Evolutionary conservation across 2,797 vertebrate species (phyloP), one percentile per base, ranked within the genome.

Genomic region (Coendou prehensilis): DNA sequence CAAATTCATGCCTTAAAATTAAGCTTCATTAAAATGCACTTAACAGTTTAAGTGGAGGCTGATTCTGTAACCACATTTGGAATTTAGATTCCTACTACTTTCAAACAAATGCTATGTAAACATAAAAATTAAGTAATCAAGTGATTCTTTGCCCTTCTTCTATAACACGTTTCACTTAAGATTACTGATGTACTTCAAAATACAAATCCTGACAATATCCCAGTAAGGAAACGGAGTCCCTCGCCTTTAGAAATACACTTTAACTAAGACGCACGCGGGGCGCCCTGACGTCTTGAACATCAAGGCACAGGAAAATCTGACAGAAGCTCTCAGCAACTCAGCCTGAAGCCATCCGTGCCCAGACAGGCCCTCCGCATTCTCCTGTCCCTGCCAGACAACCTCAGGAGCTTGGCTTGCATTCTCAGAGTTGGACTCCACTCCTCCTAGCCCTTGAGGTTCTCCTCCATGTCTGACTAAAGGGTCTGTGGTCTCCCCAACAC

Each of bases 91-190:
- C 96, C 82, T 76, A 97, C 94, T 92, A 97, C 93, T 96, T 97
- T 97, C 92, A 95, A 98, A 97, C 91, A 97, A 97, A 97, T 95
- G 86, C 97, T 97, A 97, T 97, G 96, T 97, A 97, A 98, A 98
- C 96, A 97, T 90, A 91, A 96, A 94, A 97, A 97, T 97, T 98
- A 97, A 94, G 94, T 97, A 97, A 97, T 94, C 97, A 97, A 93
- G 93, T 76, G 96, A 97, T 96, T 88, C 92, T 95, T 91, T 93
- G 93, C 96, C 95, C 93, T 95, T 90, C 50, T 81, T 97, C 88
- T 94, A 80, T 80, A 85, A 92, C 22, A 92, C n/a, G 84, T 89
- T 93, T 89, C 47, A 28, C 52, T 91, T 86, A 41, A 93, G 97
- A 97, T 33, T 17, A 92, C 20, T 84, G 69, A 92, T 71, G 37